A percentile compares a stretch with the other conserved stretches of the same genome.
Evolutionary conservation across 2,113 vertebrate species (phyloP).

Genomic region (Phaetusa simplex): DNA sequence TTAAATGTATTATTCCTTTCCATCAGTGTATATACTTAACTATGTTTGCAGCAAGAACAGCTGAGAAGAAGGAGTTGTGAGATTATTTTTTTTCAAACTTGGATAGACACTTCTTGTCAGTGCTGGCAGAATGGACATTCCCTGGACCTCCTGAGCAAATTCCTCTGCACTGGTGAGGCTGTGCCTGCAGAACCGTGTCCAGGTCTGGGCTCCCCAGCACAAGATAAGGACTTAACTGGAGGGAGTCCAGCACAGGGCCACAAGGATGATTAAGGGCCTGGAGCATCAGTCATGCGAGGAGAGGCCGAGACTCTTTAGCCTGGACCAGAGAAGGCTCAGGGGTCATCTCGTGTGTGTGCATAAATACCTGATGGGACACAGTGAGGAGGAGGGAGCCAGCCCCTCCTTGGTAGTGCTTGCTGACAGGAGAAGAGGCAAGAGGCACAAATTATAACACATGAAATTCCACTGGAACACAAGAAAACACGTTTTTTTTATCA

Average conservation of each 20-base stretch:
- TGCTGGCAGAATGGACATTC: neutral
- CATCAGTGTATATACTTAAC: neutral
- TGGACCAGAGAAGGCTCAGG: neutral
- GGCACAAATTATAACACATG: neutral
- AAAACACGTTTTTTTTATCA: neutral
- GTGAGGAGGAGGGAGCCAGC: neutral
- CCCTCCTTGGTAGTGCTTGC: too few species aligned
- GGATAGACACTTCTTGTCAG: neutral
- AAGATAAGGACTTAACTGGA: neutral
- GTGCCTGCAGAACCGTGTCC: neutral
- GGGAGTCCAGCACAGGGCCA: neutral
- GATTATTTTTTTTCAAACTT: neutral
- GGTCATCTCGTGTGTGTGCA: too few species aligned
- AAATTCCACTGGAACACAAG: neutral
- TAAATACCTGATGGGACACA: neutral
- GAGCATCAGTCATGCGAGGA: neutral
- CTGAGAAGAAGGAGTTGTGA: neutral
- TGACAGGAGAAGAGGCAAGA: neutral
- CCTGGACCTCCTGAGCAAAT: neutral
- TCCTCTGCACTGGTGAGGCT: neutral
- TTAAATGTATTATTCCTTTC: neutral
- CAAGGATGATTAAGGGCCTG: neutral
- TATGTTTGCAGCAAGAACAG: neutral
- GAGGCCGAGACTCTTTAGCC: too few species aligned
- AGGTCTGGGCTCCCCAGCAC: neutral